Base-by-base conservation (phyloP, 2,797 vertebrate species). In the Glyptemys insculpta region DNA sequence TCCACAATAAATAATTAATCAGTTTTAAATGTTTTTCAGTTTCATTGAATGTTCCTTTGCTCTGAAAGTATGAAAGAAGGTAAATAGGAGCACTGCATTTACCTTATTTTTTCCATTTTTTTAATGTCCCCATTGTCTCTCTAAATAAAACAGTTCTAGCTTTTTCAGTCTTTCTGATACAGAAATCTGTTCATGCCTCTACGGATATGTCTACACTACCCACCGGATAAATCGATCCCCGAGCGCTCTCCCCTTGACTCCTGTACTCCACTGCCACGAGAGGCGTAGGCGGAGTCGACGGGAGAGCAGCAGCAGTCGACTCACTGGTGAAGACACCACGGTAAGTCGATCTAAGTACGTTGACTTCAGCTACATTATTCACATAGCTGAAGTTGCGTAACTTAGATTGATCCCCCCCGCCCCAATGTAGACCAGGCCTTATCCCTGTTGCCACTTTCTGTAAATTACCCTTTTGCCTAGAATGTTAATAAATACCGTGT, bases 111-210 rank as follows among this genome's bases (percentile, higher is more conserved):
- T 91, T 92, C 44, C 62, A 52, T 29, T 50, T 52, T 41, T 27
- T 84, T 52, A 27, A 37, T 47, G 74, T 49, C 7, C 27, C 72
- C 56, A 1, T 87, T 86, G 93, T 86, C 85, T 82, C 47, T 83
- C 49, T 89, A 81, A 47, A 72, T 97, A 93, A 95, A 96, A 93
- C 88, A 94, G 85, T 90, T 0, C n/a, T 79, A 89, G 12, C 74
- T 31, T 94, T 94, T 96, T 96, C 94, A 90, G 41, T 76, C 23
- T 27, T 27, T 94, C 62, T 68, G 62, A 72, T 72, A 41, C 10
- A 12, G n/a, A 37, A 72, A 5, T 92, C 88, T 94, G 86, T 47
- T 89, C 41, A 49, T 47, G 44, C 8, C 19, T 78, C 44, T 31
- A 44, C 95, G 50, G 15, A 15, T 50, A 50, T 50, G 50, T 50